These are phyloP conservation scores for Heteromurus nitidus DNA, from an alignment of 2,888 invertebrate genomes.

Conservation along the genomic window DNA sequence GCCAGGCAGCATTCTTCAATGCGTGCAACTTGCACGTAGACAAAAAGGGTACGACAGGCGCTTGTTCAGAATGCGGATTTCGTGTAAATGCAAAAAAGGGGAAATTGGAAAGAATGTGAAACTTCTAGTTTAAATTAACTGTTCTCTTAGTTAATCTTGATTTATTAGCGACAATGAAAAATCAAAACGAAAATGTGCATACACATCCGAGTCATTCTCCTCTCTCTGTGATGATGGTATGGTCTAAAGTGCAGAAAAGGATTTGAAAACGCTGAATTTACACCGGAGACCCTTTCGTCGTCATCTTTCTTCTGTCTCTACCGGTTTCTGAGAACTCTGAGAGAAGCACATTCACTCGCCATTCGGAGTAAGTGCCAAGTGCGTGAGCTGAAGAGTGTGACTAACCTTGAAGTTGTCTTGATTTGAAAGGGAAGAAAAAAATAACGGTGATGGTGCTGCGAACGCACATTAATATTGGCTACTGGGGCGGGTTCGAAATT, in stretches of 20 bases:
- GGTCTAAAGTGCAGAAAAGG: neutral
- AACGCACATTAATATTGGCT: neutral
- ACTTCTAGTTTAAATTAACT: conserved; percentile 63
- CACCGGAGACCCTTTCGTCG: neutral
- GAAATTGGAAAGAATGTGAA: conserved; percentile 51
- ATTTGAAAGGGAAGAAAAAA: too few species aligned
- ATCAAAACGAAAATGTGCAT: conserved; percentile 29
- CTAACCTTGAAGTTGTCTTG: neutral
- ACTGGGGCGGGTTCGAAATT: too few species aligned
- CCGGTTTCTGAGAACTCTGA: neutral
- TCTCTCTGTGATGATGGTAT: conserved; percentile 8
- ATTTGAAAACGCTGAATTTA: neutral
- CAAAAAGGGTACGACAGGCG: too few species aligned
- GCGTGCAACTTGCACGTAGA: too few species aligned
- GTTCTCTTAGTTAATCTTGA: conserved; percentile 58
- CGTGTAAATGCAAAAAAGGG: conserved; percentile 5
- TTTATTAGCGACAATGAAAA: conserved; percentile 55
- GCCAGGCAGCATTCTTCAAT: too few species aligned
- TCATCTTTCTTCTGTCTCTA: neutral
- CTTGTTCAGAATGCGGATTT: neutral
- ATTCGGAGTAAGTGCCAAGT: too few species aligned
- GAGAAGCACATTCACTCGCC: too few species aligned
- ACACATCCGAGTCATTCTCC: neutral
- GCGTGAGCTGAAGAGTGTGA: too few species aligned
- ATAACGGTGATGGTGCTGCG: conserved; percentile 1